A percentile compares a stretch with the other conserved stretches of the same genome.
phyloP scores from a whole-genome alignment of 92 coral and sea anemone species.

The Nematostella vectensis region DNA sequence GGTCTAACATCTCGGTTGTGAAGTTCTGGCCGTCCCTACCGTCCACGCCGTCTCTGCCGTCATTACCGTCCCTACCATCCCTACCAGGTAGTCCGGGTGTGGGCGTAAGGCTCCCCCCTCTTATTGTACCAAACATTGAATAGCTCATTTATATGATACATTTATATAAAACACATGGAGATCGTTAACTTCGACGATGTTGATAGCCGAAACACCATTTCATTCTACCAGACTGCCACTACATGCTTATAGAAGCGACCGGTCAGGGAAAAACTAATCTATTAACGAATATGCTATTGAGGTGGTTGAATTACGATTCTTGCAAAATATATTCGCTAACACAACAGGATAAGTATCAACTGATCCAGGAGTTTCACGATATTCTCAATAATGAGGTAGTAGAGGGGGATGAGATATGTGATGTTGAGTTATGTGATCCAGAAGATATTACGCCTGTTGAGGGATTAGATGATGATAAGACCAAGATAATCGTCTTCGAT shows the following conservation, averaged over 20 bases:
- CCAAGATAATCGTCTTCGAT: slow-evolving; percentile 17
- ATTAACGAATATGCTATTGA: slow-evolving; percentile 3
- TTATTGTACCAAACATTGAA: slow-evolving; percentile 23
- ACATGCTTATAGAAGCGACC: slow-evolving; percentile 6
- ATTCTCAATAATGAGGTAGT: slow-evolving; percentile 1
- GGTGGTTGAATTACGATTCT: slow-evolving; percentile 10
- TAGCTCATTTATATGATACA: slow-evolving; percentile 22
- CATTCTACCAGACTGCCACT: slow-evolving; percentile 16
- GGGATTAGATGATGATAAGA: slow-evolving; percentile 18
- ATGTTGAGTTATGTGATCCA: slow-evolving; percentile 11
- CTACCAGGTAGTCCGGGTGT: too few species aligned
- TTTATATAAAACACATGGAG: slow-evolving; percentile 7
- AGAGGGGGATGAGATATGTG: slow-evolving; percentile 9
- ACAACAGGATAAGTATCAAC: slow-evolving; percentile 22
- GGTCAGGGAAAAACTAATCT: slow-evolving; percentile 13
- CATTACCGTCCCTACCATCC: too few species aligned
- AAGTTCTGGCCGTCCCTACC: too few species aligned
- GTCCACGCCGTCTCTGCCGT: too few species aligned
- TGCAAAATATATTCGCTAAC: slow-evolving; percentile 13
- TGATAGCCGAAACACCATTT: slow-evolving; percentile 10
- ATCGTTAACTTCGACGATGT: slow-evolving; percentile 3
- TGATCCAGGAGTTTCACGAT: slow-evolving; percentile 15
- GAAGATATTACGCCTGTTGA: slow-evolving; percentile 20
- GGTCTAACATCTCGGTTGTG: too few species aligned
- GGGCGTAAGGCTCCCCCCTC: too few species aligned